These are phyloP conservation scores for Deilephila elpenor DNA, from an alignment of 2,888 invertebrate genomes.

Conservation along the genomic window DNA sequence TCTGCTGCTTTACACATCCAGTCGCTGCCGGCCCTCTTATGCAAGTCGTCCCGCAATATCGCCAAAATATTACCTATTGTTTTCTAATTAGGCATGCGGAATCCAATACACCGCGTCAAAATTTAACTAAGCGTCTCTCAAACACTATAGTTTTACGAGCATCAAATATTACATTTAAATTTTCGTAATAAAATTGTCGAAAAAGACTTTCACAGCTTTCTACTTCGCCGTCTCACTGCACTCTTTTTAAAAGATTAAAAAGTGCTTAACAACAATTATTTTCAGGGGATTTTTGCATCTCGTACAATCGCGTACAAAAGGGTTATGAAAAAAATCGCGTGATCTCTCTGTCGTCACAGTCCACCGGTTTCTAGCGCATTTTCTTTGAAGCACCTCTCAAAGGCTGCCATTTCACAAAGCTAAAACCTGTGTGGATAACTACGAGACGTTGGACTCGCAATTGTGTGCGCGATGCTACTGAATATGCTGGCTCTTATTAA, in stretches of 20 bases:
- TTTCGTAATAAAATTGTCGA: not conserved
- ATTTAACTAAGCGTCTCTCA: not conserved
- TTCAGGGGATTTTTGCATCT: not conserved
- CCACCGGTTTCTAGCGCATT: slow-evolving; percentile 27
- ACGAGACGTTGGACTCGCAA: slow-evolving; percentile 22
- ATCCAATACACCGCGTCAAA: too few relatives aligned
- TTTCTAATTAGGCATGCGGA: too few relatives aligned
- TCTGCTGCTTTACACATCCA: too few relatives aligned
- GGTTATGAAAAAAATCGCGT: slow-evolving; percentile 7
- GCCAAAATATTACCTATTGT: too few relatives aligned
- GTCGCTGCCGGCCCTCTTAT: too few relatives aligned
- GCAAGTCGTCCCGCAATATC: too few relatives aligned
- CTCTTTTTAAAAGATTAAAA: not conserved
- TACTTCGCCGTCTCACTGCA: not conserved
- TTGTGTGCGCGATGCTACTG: slow-evolving; percentile 16
- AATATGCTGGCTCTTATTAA: not conserved
- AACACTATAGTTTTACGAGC: not conserved
- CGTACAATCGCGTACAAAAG: slow-evolving; percentile 2
- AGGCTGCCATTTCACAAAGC: slow-evolving; percentile 36
- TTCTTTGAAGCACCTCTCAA: slow-evolving; percentile 38
- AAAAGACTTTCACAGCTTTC: not conserved
- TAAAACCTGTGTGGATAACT: slow-evolving; percentile 22
- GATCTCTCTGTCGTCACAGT: slow-evolving; percentile 22
- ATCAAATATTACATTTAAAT: not conserved
- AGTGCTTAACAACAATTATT: not conserved